phyloP scores from a whole-genome alignment of 1,140 invertebrate species.

The Drosophila athabasca region DNA sequence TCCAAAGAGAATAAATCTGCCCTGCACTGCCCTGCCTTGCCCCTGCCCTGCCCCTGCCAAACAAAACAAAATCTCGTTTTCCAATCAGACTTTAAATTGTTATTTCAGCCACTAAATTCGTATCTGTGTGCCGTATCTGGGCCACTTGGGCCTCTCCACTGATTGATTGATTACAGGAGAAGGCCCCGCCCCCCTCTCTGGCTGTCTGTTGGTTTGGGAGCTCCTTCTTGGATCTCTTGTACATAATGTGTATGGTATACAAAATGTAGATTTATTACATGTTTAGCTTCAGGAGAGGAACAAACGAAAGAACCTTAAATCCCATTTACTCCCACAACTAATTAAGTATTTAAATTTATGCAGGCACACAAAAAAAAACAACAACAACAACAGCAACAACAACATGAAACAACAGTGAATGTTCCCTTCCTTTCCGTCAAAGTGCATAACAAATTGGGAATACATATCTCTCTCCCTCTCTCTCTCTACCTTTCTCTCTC shows the following conservation, averaged over 20 bases:
- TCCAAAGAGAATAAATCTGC: too few relatives aligned
- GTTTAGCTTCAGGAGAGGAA: conserved; percentile 18
- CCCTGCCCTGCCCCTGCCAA: too few relatives aligned
- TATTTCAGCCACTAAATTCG: conserved; percentile 53
- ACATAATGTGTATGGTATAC: conserved; percentile 19
- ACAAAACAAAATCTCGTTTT: conserved; percentile 39
- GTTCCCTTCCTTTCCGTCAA: conserved; percentile 30
- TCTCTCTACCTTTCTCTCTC: background rate
- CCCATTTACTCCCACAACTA: conserved; percentile 53
- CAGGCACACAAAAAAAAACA: conserved; percentile 9
- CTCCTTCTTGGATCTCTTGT: conserved; percentile 33
- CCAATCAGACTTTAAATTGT: conserved; percentile 47
- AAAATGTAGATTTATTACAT: conserved; percentile 56
- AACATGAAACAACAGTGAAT: conserved; percentile 6
- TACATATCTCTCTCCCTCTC: conserved; percentile 6
- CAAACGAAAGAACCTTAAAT: conserved; percentile 26
- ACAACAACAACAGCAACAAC: background rate
- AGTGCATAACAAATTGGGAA: conserved; percentile 55
- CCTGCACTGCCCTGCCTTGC: too few relatives aligned
- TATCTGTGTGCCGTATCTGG: conserved; percentile 17
- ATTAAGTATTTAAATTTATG: conserved; percentile 57
- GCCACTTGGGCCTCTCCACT: conserved; percentile 27
- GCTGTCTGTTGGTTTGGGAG: conserved; percentile 35
- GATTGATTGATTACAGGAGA: conserved; percentile 47
- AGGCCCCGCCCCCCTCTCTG: background rate